A percentile compares a stretch with the other conserved stretches of the same genome.
These are phyloP conservation scores for Jacana jacana DNA, from an alignment of 2,113 vertebrate species.

Conservation along the genomic window DNA sequence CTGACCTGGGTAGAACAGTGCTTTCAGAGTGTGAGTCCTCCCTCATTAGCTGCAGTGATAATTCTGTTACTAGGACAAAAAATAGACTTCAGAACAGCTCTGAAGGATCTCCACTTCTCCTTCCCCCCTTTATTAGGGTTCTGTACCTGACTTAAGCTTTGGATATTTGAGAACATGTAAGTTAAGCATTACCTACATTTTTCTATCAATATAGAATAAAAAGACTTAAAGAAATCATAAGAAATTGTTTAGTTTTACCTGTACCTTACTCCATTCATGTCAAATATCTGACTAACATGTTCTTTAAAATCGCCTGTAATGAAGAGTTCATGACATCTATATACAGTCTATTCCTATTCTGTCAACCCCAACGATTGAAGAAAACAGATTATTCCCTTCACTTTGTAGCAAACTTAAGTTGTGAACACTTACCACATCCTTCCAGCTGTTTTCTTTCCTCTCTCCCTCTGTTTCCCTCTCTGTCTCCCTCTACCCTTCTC, in stretches of 20 bases:
- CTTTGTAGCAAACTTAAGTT: background rate
- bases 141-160: background rate
- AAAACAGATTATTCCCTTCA: background rate
- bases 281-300: background rate
- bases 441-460: background rate
- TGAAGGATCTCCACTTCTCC: background rate
- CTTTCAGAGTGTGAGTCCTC: background rate
- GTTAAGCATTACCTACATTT: background rate
- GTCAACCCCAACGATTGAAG: background rate
- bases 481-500: background rate
- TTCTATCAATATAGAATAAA: background rate
- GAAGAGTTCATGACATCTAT: background rate
- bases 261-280: background rate
- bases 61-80: background rate
- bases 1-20: background rate
- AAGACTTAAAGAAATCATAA: background rate
- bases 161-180: background rate
- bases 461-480: too few species aligned
- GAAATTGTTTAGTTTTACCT: background rate
- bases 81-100: background rate
- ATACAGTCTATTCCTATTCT: background rate
- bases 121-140: background rate
- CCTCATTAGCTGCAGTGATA: background rate
- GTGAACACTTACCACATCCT: rapidly evolving
- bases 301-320: background rate